A percentile compares a stretch with the other conserved stretches of the same genome.
Conservation (phyloP, 2,797 vertebrate genomes). For the Mycteria americana region DNA sequence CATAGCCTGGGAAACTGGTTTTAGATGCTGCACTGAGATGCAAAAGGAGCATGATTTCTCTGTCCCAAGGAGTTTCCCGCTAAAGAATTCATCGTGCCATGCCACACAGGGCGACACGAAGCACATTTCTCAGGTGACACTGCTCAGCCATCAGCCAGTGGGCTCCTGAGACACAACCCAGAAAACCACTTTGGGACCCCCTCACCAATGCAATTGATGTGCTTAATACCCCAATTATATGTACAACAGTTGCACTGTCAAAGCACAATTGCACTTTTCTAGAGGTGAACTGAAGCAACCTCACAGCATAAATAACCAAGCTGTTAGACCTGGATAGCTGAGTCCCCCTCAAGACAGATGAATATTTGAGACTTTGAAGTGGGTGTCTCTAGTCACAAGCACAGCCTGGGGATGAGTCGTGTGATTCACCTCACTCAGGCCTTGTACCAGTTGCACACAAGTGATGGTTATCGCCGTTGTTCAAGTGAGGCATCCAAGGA, state of each 20-base stretch:
- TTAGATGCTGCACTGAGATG: not conserved
- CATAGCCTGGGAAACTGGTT: not conserved
- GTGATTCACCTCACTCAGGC: not conserved
- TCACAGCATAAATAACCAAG: not conserved
- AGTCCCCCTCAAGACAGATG: not conserved
- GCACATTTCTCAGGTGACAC: not conserved
- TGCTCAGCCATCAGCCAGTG: not conserved
- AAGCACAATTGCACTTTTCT: not conserved
- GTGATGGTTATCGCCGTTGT: not conserved
- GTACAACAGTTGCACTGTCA: not conserved
- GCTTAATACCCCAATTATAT: not conserved
- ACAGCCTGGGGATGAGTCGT: fast-evolving
- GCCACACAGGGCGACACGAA: not conserved
- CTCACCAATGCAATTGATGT: not conserved
- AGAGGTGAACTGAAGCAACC: not conserved
- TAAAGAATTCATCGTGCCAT: fast-evolving
- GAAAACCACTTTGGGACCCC: not conserved
- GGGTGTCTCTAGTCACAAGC: not conserved
- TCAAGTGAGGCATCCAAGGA: not conserved
- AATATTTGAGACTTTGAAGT: not conserved
- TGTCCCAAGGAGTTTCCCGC: fast-evolving
- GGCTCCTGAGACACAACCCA: fast-evolving
- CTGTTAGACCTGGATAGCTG: not conserved
- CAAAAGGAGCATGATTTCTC: not conserved
- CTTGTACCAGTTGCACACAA: not conserved